Percentiles rank a stretch among this genome's conserved stretches.
Conservation (phyloP, 1,140 invertebrate species). For the Alviniconcha marisindica region DNA sequence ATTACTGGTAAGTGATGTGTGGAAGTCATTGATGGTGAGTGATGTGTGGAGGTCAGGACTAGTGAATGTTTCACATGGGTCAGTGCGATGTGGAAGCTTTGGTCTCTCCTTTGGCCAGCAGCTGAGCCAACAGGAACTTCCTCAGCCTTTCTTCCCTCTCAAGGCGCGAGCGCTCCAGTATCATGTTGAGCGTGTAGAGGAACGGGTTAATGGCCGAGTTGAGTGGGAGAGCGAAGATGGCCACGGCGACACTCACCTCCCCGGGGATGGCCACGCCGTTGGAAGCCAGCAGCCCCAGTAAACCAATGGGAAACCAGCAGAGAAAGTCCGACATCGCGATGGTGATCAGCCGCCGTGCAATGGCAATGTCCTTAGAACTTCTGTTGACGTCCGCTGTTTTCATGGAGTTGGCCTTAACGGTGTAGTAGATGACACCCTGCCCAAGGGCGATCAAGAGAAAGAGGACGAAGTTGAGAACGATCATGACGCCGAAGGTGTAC, state of each 20-base stretch:
- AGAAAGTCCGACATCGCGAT: not conserved
- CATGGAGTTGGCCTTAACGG: not conserved
- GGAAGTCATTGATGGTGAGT: too few relatives aligned
- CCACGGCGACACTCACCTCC: not conserved
- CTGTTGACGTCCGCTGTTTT: not conserved
- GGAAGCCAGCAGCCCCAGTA: not conserved
- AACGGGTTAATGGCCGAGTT: not conserved
- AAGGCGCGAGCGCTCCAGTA: not conserved
- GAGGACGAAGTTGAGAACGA: not conserved
- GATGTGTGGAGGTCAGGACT: too few relatives aligned
- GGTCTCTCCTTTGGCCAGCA: too few relatives aligned
- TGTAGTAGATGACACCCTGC: not conserved
- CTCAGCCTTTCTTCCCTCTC: not conserved
- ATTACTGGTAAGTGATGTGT: too few relatives aligned
- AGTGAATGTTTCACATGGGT: too few relatives aligned
- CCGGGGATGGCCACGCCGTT: not conserved
- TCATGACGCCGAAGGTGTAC: not conserved
- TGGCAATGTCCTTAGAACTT: not conserved
- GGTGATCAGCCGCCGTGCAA: not conserved
- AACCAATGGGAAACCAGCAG: not conserved
- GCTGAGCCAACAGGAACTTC: too few relatives aligned
- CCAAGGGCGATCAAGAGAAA: not conserved
- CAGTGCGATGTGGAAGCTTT: too few relatives aligned
- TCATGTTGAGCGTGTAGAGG: not conserved
- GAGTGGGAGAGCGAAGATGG: not conserved